Evolutionary conservation across 2,113 vertebrate species (phyloP), one percentile per base, ranked within the genome.

Genomic region (Empidonax traillii): DNA sequence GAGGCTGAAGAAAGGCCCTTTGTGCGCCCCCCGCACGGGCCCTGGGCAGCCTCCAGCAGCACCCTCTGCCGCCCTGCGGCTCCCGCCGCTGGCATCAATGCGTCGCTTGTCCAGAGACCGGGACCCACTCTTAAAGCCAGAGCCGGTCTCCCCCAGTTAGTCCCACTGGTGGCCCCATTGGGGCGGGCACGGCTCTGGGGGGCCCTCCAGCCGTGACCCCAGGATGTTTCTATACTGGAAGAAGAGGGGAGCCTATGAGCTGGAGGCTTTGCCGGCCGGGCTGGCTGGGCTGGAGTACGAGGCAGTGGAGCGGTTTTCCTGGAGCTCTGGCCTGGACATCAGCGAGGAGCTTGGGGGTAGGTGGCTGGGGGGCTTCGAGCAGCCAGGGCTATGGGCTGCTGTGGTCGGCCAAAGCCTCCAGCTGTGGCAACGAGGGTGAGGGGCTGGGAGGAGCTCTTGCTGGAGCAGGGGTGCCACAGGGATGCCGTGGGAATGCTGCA

Each of bases 171-270:
- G 94, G 95, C 53, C 82, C 85, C 66, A 35, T 28, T 18, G 65
- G 94, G 76, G 72, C 24, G 20, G 87, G 62, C 56, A 22, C 78
- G 11, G 68, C 65, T 65, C 20, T 5, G 59, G 67, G 88, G 76
- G 37, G 4, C 5, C 49, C 72, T 49, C 71, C 0, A 2, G 84
- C 41, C 8, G 1, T 14, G 19, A 6, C 30, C 89, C 43, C 71
- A 56, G 52, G 67, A 99, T 99, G 99, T 99, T 99, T 95, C 97
- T 99, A 31, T 99, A 99, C 97, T 99, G 99, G 99, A 99, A 92
- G 97, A 99, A 99, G 92, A 96, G 99, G 14, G 99, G 99, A 0
- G 96, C 98, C 9, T 99, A 99, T 2, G 98, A 99, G 94, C 97
- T 99, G 96, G 99, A 99, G 97, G 96, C 98, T 14, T 89, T 98